A percentile compares a stretch with the other conserved stretches of the same genome.
Conservation (phyloP, 2,797 vertebrate genomes). For the Melanotaenia nigrans region DNA sequence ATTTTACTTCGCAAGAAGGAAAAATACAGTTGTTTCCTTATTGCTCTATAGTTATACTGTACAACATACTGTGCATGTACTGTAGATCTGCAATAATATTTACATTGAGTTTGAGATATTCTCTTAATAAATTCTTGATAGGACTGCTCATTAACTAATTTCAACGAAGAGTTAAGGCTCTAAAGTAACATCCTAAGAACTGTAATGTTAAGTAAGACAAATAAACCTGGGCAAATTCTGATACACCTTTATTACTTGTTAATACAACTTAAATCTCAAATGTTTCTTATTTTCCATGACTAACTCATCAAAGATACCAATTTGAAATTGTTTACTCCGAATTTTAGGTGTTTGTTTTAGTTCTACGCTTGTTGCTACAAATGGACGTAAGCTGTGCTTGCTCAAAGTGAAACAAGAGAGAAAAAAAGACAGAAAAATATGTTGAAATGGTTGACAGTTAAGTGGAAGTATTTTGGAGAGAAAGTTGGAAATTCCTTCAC, state of each 20-base stretch:
- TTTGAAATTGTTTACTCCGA: no score
- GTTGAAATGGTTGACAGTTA: neutral
- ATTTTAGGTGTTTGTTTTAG: neutral
- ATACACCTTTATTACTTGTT: neutral
- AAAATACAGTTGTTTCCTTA: slow-evolving; percentile 27
- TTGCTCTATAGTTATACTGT: neutral
- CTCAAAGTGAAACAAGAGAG: neutral
- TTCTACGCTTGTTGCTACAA: neutral
- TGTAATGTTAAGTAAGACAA: neutral
- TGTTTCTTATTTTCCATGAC: neutral
- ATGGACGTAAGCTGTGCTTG: neutral
- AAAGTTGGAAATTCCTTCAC: neutral
- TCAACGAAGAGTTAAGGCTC: neutral
- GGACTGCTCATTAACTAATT: neutral
- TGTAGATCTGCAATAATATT: neutral
- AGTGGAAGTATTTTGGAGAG: slow-evolving; percentile 4
- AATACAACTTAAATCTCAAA: neutral
- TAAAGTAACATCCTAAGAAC: neutral
- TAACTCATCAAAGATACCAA: no score
- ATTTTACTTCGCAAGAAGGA: slow-evolving; percentile 12
- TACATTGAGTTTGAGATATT: neutral
- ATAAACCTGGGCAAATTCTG: neutral
- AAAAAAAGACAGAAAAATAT: neutral
- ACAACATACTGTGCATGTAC: neutral
- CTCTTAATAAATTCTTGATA: neutral